phyloP scores from a whole-genome alignment of 1,140 invertebrate species.

The Dreissena polymorpha region DNA sequence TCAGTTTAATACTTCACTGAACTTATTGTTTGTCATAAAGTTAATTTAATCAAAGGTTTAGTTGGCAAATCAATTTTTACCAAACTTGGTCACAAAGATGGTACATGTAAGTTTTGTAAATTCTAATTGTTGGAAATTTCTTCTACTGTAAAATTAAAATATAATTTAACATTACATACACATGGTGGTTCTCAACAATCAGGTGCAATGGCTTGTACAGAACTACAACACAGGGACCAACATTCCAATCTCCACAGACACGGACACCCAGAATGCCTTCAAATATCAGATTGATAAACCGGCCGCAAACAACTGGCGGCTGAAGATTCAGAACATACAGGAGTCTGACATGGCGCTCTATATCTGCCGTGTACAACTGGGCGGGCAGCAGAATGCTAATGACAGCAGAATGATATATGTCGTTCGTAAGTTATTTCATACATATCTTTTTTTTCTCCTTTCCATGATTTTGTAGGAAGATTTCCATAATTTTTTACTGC shows the following conservation, averaged over 20 bases:
- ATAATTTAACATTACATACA: no score
- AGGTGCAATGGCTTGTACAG: conserved; percentile 64
- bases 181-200: background rate
- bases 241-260: conserved; percentile 61
- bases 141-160: no score
- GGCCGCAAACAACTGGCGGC: conserved; percentile 64
- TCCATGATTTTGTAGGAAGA: background rate
- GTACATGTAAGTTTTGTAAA: no score
- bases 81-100: no score
- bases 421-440: conserved; percentile 59
- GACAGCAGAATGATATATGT: conserved; percentile 55
- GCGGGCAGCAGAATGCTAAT: conserved; percentile 57
- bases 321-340: conserved; percentile 69
- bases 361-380: conserved; percentile 64
- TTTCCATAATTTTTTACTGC: background rate
- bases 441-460: background rate
- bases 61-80: no score
- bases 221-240: conserved; percentile 14
- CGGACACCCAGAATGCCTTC: conserved; percentile 62
- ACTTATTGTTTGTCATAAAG: no score
- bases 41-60: no score
- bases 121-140: no score
- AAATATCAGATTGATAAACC: conserved; percentile 67
- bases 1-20: no score
- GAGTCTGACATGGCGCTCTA: conserved; percentile 66